A percentile compares a stretch with the other conserved stretches of the same genome.
Conservation (phyloP, 2,888 invertebrate genomes). For the Monochamus alternatus region DNA sequence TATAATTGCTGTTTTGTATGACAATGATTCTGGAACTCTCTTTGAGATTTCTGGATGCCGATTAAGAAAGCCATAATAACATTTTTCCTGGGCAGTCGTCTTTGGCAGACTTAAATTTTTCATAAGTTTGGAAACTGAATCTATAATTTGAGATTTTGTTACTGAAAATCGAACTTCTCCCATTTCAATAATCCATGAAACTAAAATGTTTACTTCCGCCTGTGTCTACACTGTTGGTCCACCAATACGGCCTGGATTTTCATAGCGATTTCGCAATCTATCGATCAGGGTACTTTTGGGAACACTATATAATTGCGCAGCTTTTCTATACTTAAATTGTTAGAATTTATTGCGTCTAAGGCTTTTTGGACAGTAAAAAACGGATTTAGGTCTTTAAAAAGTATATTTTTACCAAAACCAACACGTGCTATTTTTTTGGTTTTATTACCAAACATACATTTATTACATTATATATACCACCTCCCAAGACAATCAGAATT, state of each 20-base stretch:
- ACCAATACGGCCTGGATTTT: neutral
- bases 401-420: no score
- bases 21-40: slow-evolving; percentile 2
- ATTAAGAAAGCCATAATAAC: slow-evolving; percentile 53
- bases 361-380: no score
- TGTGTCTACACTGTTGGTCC: slow-evolving; percentile 1
- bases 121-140: slow-evolving; percentile 45
- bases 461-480: slow-evolving; percentile 5
- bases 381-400: no score
- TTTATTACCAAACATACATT: no score
- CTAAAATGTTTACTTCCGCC: neutral
- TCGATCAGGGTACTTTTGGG: no score
- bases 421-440: no score
- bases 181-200: neutral
- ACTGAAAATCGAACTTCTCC: slow-evolving; percentile 21
- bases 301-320: no score
- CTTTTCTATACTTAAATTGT: no score
- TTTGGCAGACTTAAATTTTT: slow-evolving; percentile 48
- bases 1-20: neutral
- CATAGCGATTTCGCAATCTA: neutral
- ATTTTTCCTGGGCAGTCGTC: slow-evolving; percentile 1
- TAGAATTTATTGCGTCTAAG: no score
- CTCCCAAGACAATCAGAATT: slow-evolving; percentile 14
- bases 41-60: slow-evolving; percentile 59
- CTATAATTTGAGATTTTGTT: slow-evolving; percentile 19